phyloP scores from a whole-genome alignment of 2,113 vertebrate genomes.

The Myiozetetes cayanensis region DNA sequence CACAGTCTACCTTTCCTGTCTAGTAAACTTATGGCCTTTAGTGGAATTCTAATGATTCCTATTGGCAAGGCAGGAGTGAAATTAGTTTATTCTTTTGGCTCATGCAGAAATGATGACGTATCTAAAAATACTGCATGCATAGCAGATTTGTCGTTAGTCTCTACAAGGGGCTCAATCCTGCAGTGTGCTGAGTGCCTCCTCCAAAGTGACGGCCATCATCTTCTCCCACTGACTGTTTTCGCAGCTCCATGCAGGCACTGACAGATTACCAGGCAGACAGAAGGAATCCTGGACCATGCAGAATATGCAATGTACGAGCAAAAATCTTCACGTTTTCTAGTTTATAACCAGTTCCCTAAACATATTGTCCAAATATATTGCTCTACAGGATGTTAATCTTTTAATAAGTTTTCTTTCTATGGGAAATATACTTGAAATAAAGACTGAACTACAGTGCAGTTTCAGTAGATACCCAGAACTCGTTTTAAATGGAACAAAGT shows the following conservation, averaged over 20 bases:
- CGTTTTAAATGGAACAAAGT: slow-evolving; percentile 62
- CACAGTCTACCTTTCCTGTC: slow-evolving; percentile 57
- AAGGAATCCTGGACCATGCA: not conserved
- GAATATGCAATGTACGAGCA: not conserved
- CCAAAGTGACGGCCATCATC: not conserved
- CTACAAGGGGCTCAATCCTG: not conserved
- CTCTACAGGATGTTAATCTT: slow-evolving; percentile 59
- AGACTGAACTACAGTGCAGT: slow-evolving; percentile 15
- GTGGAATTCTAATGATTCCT: slow-evolving; percentile 74
- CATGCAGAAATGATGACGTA: slow-evolving; percentile 68
- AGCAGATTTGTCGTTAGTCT: slow-evolving; percentile 43
- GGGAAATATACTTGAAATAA: slow-evolving; percentile 46
- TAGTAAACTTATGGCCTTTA: slow-evolving; percentile 66
- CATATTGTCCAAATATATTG: slow-evolving; percentile 42
- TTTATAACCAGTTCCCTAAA: slow-evolving; percentile 41
- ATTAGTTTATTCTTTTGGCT: slow-evolving; percentile 72
- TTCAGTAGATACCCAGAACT: slow-evolving; percentile 29
- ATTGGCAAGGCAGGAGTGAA: slow-evolving; percentile 68
- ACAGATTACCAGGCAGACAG: not conserved
- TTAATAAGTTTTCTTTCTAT: slow-evolving; percentile 40
- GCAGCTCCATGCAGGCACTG: not conserved
- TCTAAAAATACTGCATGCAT: slow-evolving; percentile 57
- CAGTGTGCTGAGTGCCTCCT: not conserved
- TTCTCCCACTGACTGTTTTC: not conserved
- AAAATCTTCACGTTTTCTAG: slow-evolving; percentile 3